Evolutionary conservation across 1,140 invertebrate genomes (phyloP), one percentile per base, ranked within the genome.

Genomic region (Camponotus floridanus): DNA sequence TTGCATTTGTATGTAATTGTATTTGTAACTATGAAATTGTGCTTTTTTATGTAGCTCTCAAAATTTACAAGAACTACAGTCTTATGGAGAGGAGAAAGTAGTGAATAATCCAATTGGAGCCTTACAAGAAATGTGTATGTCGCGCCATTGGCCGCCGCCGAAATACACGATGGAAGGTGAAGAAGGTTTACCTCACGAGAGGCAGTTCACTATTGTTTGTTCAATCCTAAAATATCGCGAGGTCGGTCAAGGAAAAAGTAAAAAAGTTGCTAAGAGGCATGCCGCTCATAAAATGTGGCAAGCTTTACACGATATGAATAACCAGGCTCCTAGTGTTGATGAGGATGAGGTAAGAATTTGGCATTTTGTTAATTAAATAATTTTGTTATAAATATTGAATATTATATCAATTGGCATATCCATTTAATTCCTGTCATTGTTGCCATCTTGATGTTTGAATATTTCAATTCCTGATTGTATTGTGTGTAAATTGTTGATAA

Each of bases 101-200:
- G 96, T 97, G 91, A 97, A 97, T n/a, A 99, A 99, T 94, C 99
- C 99, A 18, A 99, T 99, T 88, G 99, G 99, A 36, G 97, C 98
- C 95, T 95, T 99, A 13, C 99, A 99, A 95, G 99, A 99, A 95
- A 96, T 99, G 94, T 99, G 98, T 92, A 99, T 99, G 98, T 98
- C 98, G 80, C 97, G 97, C 76, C 97, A 98, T 81, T 98, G 98
- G 97, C 98, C 98, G 67, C 98, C 99, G 57, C 99, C 99, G 55
- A 97, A 97, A 39, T 99, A 99, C 94, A 97, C 98, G 88, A 98
- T 98, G 87, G 97, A 97, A 92, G 97, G 97, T 76, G 98, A 99
- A 95, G 96, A 98, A 95, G 99, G 99, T 42, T 95, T 99, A 74
- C 98, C 99, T 5, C 98, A 99, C 92, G 98, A 99, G 93, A 96